Evolutionary conservation across 2,797 vertebrate genomes (phyloP), one percentile per base, ranked within the genome.

Genomic region (Sebastes flavidus): DNA sequence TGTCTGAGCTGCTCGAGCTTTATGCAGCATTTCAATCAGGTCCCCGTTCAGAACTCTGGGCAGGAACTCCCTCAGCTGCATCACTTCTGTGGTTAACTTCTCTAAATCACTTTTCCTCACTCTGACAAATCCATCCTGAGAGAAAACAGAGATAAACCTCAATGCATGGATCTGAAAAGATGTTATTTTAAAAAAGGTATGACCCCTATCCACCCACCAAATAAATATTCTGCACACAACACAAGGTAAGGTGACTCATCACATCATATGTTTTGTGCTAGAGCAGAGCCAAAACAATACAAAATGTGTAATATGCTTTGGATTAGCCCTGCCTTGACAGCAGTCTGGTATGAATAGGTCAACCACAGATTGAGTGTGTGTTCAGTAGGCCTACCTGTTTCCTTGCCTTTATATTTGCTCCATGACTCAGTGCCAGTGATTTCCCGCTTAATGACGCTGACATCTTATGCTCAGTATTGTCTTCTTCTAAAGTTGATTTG

Each of bases 51-150:
- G 82, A 5, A 98, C 95, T 86, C 89, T 92, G 54, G 98, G 98
- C 82, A 99, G 90, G 90, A 98, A 97, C 82, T 99, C 97, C 60
- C 95, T 93, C 59, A 99, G 92, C 71, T 99, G 98, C 98, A 99
- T 98, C 72, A 99, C 97, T 90, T 99, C 97, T 0, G 98, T 98
- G 6, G 96, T 97, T 79, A 99, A 84, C 65, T 94, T 97, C 60
- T 99, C 98, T 74, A 99, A 86, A 82, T 98, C 97, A 81, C 93
- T 94, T 89, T 95, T 98, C 74, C 90, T 95, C 59, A 99, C 94
- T 86, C 84, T 89, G 34, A 99, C 96, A 34, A 97, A 98, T 29
- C 95, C 66, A 24, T 90, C 93, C 95, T 96, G 70, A 29, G 66
- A 78, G 36, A 59, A 36, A 85, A 60, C 16, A 16, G n/a, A 58